Conservation (phyloP, 2,888 invertebrate genomes). For the Agriopis aurantiaria region DNA sequence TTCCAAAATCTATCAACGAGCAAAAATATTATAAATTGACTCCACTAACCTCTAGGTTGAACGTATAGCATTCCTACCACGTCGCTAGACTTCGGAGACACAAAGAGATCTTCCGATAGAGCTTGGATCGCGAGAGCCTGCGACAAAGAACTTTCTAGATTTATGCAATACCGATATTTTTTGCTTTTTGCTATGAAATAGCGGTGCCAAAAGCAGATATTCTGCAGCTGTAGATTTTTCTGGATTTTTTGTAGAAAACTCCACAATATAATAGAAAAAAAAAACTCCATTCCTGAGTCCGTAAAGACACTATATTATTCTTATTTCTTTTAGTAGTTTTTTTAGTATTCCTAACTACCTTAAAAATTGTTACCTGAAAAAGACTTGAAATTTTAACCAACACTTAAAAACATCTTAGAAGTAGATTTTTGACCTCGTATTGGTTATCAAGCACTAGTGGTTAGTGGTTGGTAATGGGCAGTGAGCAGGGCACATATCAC, state of each 20-base stretch:
- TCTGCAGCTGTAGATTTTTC: background rate
- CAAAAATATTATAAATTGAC: background rate
- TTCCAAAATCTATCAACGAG: no score
- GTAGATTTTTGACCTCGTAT: no score
- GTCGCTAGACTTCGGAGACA: background rate
- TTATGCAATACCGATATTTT: constrained; percentile 13
- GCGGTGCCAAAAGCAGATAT: constrained; percentile 7
- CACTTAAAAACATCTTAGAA: no score
- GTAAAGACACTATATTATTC: background rate
- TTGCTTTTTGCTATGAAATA: constrained; percentile 14
- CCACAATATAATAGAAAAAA: background rate
- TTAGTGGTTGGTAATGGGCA: no score
- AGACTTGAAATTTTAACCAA: no score
- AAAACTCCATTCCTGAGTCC: no score
- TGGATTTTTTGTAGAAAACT: background rate
- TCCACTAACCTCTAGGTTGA: background rate
- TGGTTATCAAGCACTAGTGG: no score
- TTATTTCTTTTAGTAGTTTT: no score
- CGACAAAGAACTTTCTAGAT: constrained; percentile 18
- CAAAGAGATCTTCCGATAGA: constrained; percentile 19
- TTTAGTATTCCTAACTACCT: no score
- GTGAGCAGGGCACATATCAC: no score
- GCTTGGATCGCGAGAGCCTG: background rate
- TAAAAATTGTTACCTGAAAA: no score
- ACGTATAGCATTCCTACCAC: background rate